Evolutionary conservation across 2,113 vertebrate genomes (phyloP), one percentile per base, ranked within the genome.

Genomic region (Lampris megalopsis): DNA sequence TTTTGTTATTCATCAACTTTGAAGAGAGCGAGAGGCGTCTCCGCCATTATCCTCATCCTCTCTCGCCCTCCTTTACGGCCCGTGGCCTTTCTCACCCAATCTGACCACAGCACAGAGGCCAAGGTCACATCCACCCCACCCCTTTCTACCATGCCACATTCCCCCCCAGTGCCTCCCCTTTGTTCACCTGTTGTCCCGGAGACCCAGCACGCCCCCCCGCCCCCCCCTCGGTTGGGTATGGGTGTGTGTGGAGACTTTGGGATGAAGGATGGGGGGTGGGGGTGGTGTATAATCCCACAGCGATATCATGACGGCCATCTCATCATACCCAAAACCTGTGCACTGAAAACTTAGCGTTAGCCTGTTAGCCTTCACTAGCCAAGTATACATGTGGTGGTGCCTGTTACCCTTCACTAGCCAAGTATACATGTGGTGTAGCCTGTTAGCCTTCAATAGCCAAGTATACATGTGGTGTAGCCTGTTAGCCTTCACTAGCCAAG

Each of bases 181-280:
- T 94, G 92, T 94, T 84, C 88, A 90, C 84, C 88, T 93, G 93
- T 94, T 94, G 94, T 93, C 92, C 77, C 74, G 92, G 93, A 91
- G 91, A 94, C 91, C 82, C 73, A 62, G 88, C 24, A 66, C 80
- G 76, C 88, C 65, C 75, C 82, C 42, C 82, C 90, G 91, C 86
- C 89, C 84, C 79, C 88, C 84, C 87, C 71, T 90, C 88, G 63
- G 48, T 78, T 60, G 59, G 41, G 52, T 69, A 45, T 75, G 13
- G 47, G 1, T 63, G 77, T 48, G 47, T 70, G 71, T 68, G 63
- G 63, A 58, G 49, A 52, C 60, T 66, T 48, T 13, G 75, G 62
- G 49, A 37, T 54, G 52, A 63, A 69, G 64, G 78, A 60, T 72
- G 64, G 73, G 38, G 57, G 59, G 72, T 49, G 57, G 71, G 73